Evolutionary conservation across 2,797 vertebrate species (phyloP).

Genomic region (Acrocephalus scirpaceus): DNA sequence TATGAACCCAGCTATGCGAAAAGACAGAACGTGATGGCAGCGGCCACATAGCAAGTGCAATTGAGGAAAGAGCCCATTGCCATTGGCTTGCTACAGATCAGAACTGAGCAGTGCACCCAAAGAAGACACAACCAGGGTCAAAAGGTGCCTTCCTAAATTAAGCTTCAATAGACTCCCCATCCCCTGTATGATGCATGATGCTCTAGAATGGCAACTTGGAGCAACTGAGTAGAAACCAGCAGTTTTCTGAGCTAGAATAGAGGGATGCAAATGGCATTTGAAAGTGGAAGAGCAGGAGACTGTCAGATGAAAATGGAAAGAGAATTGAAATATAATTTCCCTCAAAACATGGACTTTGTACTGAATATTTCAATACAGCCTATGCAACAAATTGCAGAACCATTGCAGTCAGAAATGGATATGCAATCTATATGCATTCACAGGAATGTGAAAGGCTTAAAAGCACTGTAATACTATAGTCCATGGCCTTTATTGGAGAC

Average conservation of each 20-base stretch:
- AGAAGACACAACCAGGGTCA: not conserved
- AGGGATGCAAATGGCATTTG: not conserved
- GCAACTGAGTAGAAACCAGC: not conserved
- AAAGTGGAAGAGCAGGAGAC: not conserved
- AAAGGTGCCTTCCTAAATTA: not conserved
- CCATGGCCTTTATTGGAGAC: not conserved
- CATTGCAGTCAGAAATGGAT: not conserved
- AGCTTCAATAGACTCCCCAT: not conserved
- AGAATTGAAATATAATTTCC: not conserved
- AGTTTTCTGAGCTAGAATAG: not conserved
- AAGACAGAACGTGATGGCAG: not conserved
- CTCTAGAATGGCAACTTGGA: not conserved
- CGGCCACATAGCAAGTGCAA: fast-evolving
- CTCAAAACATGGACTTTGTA: not conserved
- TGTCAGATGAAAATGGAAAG: not conserved
- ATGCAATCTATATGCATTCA: not conserved
- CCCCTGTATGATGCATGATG: fast-evolving
- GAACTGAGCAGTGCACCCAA: not conserved
- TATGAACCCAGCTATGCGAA: not conserved
- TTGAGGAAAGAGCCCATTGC: fast-evolving
- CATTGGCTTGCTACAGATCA: not conserved
- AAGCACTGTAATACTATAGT: not conserved
- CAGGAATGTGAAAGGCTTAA: not conserved
- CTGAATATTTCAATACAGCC: not conserved
- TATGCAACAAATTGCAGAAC: not conserved